Percentiles rank a stretch among this genome's conserved stretches.
These are phyloP conservation scores for Danionella cerebrum DNA, from an alignment of 2,113 vertebrate genomes.

Conservation along the genomic window DNA sequence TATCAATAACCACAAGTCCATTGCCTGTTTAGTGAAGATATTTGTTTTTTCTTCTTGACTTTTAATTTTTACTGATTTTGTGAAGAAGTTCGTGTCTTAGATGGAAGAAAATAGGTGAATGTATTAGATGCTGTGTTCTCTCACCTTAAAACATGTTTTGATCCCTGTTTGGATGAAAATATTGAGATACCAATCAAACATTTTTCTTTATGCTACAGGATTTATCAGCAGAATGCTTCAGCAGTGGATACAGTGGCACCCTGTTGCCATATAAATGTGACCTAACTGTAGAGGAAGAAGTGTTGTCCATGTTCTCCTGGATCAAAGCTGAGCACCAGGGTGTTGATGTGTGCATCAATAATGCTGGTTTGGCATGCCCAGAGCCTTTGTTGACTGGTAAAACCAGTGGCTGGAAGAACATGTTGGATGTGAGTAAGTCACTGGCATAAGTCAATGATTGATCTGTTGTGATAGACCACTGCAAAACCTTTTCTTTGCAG, in stretches of 20 bases:
- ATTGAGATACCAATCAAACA: too few species aligned
- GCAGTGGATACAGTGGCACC: constrained; percentile 66
- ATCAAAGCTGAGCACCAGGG: constrained; percentile 72
- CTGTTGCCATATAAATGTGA: constrained; percentile 79
- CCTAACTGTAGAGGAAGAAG: constrained; percentile 76
- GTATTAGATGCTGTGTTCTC: too few species aligned
- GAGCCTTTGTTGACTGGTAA: constrained; percentile 72
- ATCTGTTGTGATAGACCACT: neutral
- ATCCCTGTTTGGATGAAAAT: neutral
- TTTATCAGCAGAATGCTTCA: constrained; percentile 70
- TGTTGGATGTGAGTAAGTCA: constrained; percentile 72
- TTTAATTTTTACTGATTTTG: too few species aligned
- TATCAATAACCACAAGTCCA: too few species aligned
- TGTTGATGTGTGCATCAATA: constrained; percentile 87
- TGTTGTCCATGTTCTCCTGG: constrained; percentile 79
- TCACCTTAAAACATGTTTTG: too few species aligned
- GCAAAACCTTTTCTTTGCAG: constrained; percentile 47
- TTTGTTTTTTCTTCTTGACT: too few species aligned
- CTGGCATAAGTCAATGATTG: neutral
- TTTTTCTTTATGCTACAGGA: neutral
- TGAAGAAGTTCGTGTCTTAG: too few species aligned
- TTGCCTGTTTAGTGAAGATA: too few species aligned
- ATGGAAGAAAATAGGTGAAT: too few species aligned
- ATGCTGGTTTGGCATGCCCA: constrained; percentile 72
- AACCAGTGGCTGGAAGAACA: constrained; percentile 76